Conservation (phyloP, 2,797 vertebrate genomes). For the Eulemur rubriventer region DNA sequence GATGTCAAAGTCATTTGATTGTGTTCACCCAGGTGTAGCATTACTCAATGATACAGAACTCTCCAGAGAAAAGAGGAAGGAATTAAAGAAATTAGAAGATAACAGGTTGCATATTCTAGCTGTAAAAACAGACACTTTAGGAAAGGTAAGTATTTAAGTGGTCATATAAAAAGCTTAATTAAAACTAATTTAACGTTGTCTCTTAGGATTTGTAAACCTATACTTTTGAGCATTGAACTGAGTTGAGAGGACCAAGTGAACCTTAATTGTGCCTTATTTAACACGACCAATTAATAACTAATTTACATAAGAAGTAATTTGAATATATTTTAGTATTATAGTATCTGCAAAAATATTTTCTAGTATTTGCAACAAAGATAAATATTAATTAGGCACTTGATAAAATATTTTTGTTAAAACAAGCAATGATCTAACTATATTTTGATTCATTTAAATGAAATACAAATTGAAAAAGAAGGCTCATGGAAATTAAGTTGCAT, state of each 20-base stretch:
- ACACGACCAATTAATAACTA: constrained; percentile 50
- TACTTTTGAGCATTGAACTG: constrained; percentile 9
- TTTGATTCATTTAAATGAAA: neutral
- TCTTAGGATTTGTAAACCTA: constrained; percentile 45
- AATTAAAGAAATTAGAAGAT: constrained; percentile 56
- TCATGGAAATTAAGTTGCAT: neutral
- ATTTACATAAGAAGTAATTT: neutral
- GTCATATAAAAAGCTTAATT: constrained; percentile 60
- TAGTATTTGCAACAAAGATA: neutral
- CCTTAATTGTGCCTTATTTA: constrained; percentile 37
- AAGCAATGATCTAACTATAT: neutral
- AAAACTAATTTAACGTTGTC: constrained; percentile 54
- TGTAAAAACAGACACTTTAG: constrained; percentile 52
- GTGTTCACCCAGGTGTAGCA: constrained; percentile 40
- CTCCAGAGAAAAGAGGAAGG: constrained; percentile 8
- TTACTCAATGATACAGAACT: constrained; percentile 12
- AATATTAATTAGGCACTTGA: neutral
- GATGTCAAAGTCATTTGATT: constrained; percentile 46
- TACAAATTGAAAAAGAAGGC: neutral
- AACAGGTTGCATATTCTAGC: constrained; percentile 56
- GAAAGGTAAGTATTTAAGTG: constrained; percentile 52
- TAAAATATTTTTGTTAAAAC: constrained; percentile 31
- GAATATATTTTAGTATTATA: neutral
- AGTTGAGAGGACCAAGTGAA: constrained; percentile 3
- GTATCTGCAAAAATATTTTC: neutral